Evolutionary conservation across 2,888 invertebrate species (phyloP).

Genomic region (Hoplodrina blanda): DNA sequence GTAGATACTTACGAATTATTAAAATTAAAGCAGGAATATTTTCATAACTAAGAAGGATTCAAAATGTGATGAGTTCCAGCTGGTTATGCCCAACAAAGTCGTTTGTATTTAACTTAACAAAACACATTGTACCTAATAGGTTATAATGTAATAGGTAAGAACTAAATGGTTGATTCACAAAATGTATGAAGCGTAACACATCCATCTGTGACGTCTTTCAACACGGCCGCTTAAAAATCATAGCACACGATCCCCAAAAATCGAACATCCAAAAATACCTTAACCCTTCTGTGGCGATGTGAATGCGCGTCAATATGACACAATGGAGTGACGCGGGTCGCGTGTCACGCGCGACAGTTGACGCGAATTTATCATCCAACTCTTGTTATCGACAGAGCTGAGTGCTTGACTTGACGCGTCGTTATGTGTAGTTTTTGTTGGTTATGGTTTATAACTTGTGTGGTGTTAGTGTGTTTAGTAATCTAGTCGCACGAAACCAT

Average conservation of each 20-base stretch:
- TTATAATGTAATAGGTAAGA: too few species aligned
- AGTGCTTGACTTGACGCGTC: constrained; percentile 59
- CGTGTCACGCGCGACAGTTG: constrained; percentile 64
- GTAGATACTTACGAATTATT: too few species aligned
- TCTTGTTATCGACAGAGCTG: constrained; percentile 77
- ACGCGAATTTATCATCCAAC: constrained; percentile 77
- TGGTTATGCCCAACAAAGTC: too few species aligned
- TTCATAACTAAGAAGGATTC: too few species aligned
- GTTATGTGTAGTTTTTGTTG: constrained; percentile 50
- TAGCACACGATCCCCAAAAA: constrained; percentile 58
- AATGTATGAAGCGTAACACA: constrained; percentile 23
- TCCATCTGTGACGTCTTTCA: constrained; percentile 27
- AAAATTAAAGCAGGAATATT: too few species aligned
- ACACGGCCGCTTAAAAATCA: constrained; percentile 51
- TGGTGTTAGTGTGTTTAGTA: constrained; percentile 9
- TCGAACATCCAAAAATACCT: constrained; percentile 67
- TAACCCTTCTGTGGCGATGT: constrained; percentile 68
- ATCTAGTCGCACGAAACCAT: not conserved
- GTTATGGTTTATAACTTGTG: constrained; percentile 26
- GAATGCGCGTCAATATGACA: constrained; percentile 72
- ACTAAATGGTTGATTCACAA: not conserved
- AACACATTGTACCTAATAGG: too few species aligned
- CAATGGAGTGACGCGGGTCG: constrained; percentile 77
- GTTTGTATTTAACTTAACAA: too few species aligned
- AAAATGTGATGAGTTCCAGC: too few species aligned